Conservation (phyloP, 2,113 vertebrate genomes). For the Amphiprion percula region DNA sequence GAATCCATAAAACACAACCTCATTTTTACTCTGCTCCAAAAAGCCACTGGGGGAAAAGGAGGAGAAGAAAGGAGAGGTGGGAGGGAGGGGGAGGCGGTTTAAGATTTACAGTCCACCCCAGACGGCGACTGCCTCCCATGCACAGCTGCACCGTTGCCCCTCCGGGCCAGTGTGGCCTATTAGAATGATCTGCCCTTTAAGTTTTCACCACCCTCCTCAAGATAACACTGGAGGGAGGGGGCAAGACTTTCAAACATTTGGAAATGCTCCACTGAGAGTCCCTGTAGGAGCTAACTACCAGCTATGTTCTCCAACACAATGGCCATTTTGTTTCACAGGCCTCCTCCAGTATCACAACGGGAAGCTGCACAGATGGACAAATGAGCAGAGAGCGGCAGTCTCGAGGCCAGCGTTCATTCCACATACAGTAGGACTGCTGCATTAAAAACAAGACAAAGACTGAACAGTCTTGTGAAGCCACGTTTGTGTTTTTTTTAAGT, state of each 20-base stretch:
- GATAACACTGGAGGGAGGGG: conserved; percentile 71
- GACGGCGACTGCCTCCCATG: conserved; percentile 61
- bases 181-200: conserved; percentile 79
- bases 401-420: conserved; percentile 33
- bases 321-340: conserved; percentile 69
- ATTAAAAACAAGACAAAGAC: conserved; percentile 7
- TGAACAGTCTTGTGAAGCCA: not conserved
- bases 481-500: not conserved
- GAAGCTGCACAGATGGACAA: conserved; percentile 65
- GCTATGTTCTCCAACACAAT: conserved; percentile 73
- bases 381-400: conserved; percentile 38
- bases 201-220: conserved; percentile 78
- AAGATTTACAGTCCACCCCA: conserved; percentile 77
- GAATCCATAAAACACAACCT: conserved; percentile 80
- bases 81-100: conserved; percentile 28
- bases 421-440: not conserved
- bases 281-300: conserved; percentile 59
- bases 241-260: conserved; percentile 71
- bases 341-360: conserved; percentile 58
- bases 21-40: conserved; percentile 61
- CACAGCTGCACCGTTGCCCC: conserved; percentile 77
- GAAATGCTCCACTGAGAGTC: conserved; percentile 66
- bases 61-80: conserved; percentile 15
- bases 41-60: conserved; percentile 57
- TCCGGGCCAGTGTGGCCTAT: conserved; percentile 61